A percentile compares a stretch with the other conserved stretches of the same genome.
Evolutionary conservation across 2,797 vertebrate genomes (phyloP).

Genomic region (Aulostomus chinensis): DNA sequence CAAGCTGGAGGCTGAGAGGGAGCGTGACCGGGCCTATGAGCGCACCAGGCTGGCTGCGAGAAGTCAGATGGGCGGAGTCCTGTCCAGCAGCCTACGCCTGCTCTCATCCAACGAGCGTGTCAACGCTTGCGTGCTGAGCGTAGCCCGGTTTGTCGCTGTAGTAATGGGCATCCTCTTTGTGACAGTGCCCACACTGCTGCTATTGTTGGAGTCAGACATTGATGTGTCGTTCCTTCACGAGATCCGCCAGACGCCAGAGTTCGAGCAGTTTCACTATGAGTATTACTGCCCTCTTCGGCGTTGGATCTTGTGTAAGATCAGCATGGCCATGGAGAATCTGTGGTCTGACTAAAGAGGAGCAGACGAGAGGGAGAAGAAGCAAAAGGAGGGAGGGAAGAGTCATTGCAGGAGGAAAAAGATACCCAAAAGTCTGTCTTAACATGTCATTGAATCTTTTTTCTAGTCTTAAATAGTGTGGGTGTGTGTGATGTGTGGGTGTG

Average conservation of each 20-base stretch:
- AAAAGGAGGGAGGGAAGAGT: constrained; percentile 7
- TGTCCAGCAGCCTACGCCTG: constrained; percentile 84
- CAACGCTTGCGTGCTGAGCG: constrained; percentile 88
- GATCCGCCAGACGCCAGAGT: constrained; percentile 95
- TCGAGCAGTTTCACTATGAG: constrained; percentile 96
- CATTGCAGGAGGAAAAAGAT: constrained; percentile 17
- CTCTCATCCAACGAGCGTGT: constrained; percentile 86
- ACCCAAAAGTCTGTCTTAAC: constrained; percentile 58
- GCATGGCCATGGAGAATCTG: constrained; percentile 84
- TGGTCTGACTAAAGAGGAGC: constrained; percentile 82
- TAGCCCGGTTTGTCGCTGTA: constrained; percentile 88
- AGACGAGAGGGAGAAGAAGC: not conserved
- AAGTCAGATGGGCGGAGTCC: constrained; percentile 63
- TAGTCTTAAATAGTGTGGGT: constrained; percentile 32
- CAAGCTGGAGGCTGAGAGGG: constrained; percentile 88
- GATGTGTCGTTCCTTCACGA: constrained; percentile 96
- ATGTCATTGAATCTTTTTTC: constrained; percentile 43
- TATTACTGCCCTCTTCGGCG: constrained; percentile 95
- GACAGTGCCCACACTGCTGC: constrained; percentile 91
- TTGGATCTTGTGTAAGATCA: constrained; percentile 92
- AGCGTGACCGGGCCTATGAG: constrained; percentile 86
- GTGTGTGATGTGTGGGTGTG: too few relatives aligned
- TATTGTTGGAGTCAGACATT: constrained; percentile 95
- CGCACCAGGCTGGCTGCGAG: constrained; percentile 81
- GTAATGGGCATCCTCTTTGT: constrained; percentile 88